Evolutionary conservation across 1,140 invertebrate genomes (phyloP), one percentile per base, ranked within the genome.

Genomic region (Ectropis grisescens): DNA sequence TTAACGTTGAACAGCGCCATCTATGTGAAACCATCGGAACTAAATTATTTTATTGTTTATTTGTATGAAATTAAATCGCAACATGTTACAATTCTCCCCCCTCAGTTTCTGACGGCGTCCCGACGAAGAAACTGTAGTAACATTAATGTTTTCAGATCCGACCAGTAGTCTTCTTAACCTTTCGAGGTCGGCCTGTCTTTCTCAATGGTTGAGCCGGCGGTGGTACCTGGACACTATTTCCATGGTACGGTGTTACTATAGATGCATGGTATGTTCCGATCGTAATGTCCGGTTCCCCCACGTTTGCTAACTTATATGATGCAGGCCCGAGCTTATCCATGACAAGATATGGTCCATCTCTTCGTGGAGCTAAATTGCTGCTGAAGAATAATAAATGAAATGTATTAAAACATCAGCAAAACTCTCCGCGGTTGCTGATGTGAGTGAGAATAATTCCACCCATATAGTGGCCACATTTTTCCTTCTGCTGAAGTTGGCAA

Each of bases 301-400:
- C 2, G 2, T 29, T 28, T 1, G 23, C 3, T 10, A 40, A 13
- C 13, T 33, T 12, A 37, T 35, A 65, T 51, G 71, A 58, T 26
- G 24, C 4, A 7, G 24, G 4, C 3, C 24, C 24, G n/a, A 2
- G 24, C n/a, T 10, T 4, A 4, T 26, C 10, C 6, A 2, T 26
- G 4, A 26, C 10, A 6, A 26, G 6, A 10, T 26, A 26, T 3
- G 24, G 24, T 6, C 24, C 24, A 26, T 26, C 24, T n/a, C 24
- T 4, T 26, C 24, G 24, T 4, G 24, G 24, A 3, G 24, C 4
- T 6, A 26, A 26, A 2, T 26, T 26, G 4, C 4, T n/a, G 10
- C 24, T 26, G 2, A 26, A 3, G 4, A 4, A 4, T 26, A 10
- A n/a, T 6, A 26, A n/a, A 26, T 26, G 4, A 6, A 4, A 10